These are phyloP conservation scores for Anisognathus igniventris DNA, from an alignment of 2,797 vertebrate species.

Conservation along the genomic window DNA sequence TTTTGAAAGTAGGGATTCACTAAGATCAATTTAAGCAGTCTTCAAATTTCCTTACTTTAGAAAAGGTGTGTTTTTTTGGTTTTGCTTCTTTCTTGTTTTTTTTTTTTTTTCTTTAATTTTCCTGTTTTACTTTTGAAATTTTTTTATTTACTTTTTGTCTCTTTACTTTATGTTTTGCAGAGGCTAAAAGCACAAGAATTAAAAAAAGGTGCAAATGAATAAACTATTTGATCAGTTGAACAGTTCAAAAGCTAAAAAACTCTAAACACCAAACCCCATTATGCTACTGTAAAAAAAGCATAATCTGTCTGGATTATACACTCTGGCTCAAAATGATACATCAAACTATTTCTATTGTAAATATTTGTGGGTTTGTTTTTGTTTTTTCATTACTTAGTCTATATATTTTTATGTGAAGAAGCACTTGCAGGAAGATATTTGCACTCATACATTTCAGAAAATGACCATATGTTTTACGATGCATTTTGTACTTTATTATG, in stretches of 20 bases:
- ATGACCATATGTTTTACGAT: background rate
- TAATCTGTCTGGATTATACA: background rate
- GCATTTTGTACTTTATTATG: background rate
- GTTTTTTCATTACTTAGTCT: background rate
- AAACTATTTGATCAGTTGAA: background rate
- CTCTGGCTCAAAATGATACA: background rate
- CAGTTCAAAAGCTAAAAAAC: background rate
- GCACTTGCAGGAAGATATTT: background rate
- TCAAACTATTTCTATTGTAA: background rate
- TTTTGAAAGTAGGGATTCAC: background rate
- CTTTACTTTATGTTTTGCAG: background rate
- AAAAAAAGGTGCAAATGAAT: background rate
- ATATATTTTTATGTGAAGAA: background rate
- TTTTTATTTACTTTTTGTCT: background rate
- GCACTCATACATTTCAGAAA: background rate
- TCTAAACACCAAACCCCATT: background rate
- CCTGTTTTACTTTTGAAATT: background rate
- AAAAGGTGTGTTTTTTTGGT: rapidly evolving
- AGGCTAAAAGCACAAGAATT: background rate
- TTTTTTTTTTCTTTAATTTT: background rate
- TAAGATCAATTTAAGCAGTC: background rate
- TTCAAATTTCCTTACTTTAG: background rate
- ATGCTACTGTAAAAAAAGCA: background rate
- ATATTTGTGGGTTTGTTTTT: background rate
- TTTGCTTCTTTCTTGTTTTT: rapidly evolving